Evolutionary conservation across 2,113 vertebrate species (phyloP).

Genomic region (Hyaena hyaena): DNA sequence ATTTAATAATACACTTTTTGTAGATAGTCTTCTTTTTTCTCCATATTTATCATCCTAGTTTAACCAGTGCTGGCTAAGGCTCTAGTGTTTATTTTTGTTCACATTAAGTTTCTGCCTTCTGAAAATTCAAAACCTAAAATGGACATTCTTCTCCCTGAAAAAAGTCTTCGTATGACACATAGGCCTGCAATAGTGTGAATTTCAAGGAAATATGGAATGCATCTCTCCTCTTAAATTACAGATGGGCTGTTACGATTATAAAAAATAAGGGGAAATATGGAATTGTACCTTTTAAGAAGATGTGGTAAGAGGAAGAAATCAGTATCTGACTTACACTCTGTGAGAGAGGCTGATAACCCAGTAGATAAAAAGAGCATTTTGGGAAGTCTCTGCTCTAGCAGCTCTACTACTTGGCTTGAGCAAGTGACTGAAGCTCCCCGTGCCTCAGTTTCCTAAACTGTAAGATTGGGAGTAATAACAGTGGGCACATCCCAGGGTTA

Average conservation of each 20-base stretch:
- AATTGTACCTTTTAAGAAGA: not conserved
- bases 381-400: not conserved
- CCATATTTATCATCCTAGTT: not conserved
- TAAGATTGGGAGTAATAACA: not conserved
- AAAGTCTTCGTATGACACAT: not conserved
- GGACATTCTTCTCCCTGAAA: not conserved
- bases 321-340: not conserved
- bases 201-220: not conserved
- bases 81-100: not conserved
- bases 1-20: not conserved
- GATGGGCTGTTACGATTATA: not conserved
- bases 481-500: not conserved
- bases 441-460: conserved; percentile 14
- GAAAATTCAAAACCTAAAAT: conserved; percentile 22
- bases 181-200: not conserved
- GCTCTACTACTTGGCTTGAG: not conserved
- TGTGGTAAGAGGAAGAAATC: not conserved
- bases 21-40: not conserved
- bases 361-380: not conserved
- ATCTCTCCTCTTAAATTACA: not conserved
- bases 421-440: not conserved
- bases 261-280: not conserved
- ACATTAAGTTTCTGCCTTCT: conserved; percentile 13
- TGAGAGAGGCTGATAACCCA: not conserved
- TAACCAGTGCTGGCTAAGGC: not conserved